Base-by-base conservation (phyloP, 1,140 invertebrate genomes). In the Hyphantria cunea region DNA sequence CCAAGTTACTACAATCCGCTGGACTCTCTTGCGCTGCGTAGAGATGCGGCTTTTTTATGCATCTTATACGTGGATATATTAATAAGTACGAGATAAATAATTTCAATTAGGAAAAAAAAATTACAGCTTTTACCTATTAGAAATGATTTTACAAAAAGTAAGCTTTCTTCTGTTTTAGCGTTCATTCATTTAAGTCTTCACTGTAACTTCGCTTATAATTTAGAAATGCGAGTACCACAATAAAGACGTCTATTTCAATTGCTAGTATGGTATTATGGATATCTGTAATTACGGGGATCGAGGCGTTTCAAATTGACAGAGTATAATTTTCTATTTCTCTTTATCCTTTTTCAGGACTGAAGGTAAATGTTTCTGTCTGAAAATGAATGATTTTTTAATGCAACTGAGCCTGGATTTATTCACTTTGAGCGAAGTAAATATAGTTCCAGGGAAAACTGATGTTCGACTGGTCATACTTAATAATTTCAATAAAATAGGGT, bases 241-340 rank as follows among this genome's bases (percentile, higher is more conserved):
- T 42, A 53, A 53, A 42, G 41, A 41, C 11, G 34, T 25, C 51
- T n/a, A 42, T 41, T 53, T 41, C 17, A 25, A 25, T 5, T 34
- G 12, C 7, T 53, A 34, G 41, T 25, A 53, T 17, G 15, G 17
- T 31, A 53, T 25, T 17, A 42, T 17, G 17, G 34, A 31, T 17
- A 53, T 53, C 34, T 41, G 15, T 53, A 53, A 53, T 53, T 53
- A 53, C 31, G 9, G 14, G 51, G 34, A 12, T 13, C 37, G 10
- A 53, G 15, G 37, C 51, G 51, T 53, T 53, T 53, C 51, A 34
- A 53, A 41, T 53, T 53, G 37, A 53, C 51, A 53, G 25, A 41
- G 34, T 39, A 13, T 53, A 53, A 53, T 53, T 53, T 53, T 42
- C 51, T 53, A 37, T 52, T 52, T 53, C 41, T 12, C 25, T 53